Percentiles rank a stretch among this genome's conserved stretches.
Evolutionary conservation across 1,140 invertebrate genomes (phyloP).

Genomic region (Drosophila nasuta): DNA sequence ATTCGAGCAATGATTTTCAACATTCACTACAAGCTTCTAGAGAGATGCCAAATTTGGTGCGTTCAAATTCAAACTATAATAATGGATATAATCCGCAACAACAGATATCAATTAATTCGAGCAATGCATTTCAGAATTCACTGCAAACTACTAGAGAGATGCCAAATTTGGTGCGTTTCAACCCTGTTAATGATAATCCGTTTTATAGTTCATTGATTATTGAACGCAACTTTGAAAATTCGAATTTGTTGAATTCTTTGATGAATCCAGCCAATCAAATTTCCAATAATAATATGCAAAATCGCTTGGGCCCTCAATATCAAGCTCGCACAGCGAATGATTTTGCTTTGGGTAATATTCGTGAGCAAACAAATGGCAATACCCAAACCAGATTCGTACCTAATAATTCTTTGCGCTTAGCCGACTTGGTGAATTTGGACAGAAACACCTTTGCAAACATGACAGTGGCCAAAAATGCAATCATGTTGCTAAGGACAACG

Average conservation of each 20-base stretch:
- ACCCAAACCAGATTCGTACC: background rate
- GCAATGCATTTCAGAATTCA: background rate
- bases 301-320: background rate
- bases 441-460: background rate
- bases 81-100: background rate
- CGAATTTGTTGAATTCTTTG: constrained; percentile 5
- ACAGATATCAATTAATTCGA: background rate
- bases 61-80: background rate
- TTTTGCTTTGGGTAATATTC: background rate
- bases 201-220: background rate
- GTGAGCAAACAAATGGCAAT: background rate
- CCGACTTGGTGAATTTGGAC: constrained; percentile 29
- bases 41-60: background rate
- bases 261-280: constrained; percentile 24
- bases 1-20: background rate
- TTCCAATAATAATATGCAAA: background rate
- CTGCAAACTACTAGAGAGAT: background rate
- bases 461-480: constrained; percentile 55
- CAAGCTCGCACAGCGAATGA: background rate
- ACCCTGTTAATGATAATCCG: background rate
- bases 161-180: background rate
- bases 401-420: constrained; percentile 23
- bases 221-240: background rate
- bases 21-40: too few species aligned
- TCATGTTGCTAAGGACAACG: constrained; percentile 53